Conservation (phyloP, 2,113 vertebrate genomes). For the Cinclus cinclus region DNA sequence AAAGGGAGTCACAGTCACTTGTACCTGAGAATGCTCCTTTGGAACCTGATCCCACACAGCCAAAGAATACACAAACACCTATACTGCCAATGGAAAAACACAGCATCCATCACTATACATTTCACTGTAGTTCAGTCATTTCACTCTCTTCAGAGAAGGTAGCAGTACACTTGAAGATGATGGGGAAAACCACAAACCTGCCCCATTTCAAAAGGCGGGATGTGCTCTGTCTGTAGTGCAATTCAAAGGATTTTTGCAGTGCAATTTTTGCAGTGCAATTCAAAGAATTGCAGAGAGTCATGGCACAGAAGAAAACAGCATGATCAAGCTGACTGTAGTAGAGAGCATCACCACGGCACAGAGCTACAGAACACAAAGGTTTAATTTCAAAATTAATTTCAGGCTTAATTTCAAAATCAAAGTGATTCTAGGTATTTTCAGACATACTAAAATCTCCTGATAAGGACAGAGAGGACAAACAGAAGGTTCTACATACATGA, state of each 20-base stretch:
- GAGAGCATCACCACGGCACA: neutral
- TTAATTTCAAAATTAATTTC: neutral
- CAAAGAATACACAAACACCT: neutral
- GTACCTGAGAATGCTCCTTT: neutral
- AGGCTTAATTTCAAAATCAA: neutral
- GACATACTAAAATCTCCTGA: neutral
- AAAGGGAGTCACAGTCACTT: accelerated
- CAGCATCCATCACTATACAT: neutral
- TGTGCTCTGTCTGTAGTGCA: neutral
- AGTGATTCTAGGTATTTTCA: neutral
- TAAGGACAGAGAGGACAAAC: neutral
- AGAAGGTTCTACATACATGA: neutral
- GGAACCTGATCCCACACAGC: neutral
- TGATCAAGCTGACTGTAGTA: neutral
- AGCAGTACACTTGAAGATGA: neutral
- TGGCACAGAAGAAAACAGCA: neutral
- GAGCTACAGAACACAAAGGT: neutral
- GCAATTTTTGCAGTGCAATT: neutral
- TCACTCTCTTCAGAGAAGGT: neutral
- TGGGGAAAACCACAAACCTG: neutral
- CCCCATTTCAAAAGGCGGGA: neutral
- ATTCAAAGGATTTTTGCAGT: too few species aligned
- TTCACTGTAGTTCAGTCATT: neutral
- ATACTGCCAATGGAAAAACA: neutral
- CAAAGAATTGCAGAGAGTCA: neutral